These are phyloP conservation scores for Monarcha castaneiventris DNA, from an alignment of 2,113 vertebrate genomes.

Conservation along the genomic window DNA sequence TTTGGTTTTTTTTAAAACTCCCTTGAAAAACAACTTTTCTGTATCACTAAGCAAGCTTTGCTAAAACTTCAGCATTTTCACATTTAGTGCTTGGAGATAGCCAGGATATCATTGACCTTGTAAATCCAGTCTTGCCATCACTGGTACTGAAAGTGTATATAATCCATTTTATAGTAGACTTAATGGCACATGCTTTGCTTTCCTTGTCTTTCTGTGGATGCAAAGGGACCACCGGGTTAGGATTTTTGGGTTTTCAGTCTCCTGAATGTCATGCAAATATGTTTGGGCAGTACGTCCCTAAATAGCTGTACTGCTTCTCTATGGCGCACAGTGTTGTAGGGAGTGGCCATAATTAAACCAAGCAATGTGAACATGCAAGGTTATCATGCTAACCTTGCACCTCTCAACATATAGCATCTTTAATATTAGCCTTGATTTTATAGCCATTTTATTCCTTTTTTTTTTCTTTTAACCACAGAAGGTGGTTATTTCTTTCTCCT, in stretches of 20 bases:
- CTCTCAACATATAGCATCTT: not conserved
- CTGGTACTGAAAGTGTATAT: not conserved
- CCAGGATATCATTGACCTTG: not conserved
- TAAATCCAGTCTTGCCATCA: not conserved
- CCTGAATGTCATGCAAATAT: not conserved
- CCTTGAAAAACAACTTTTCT: constrained; percentile 5
- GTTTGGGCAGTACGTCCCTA: rapidly evolving
- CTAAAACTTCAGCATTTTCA: not conserved
- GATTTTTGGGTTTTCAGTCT: not conserved
- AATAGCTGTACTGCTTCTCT: not conserved
- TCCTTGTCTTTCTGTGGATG: not conserved
- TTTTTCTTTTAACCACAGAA: not conserved
- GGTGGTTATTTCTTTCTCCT: not conserved
- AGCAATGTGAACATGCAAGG: not conserved
- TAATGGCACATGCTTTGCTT: not conserved
- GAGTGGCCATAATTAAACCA: not conserved
- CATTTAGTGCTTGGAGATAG: not conserved
- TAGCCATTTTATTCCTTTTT: rapidly evolving
- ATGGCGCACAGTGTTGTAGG: not conserved
- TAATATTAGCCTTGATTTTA: not conserved
- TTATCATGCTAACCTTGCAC: not conserved
- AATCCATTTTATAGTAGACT: not conserved
- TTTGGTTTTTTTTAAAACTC: not conserved
- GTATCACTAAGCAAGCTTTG: not conserved
- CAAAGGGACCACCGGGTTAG: not conserved